phyloP scores from a whole-genome alignment of 2,113 vertebrate species.

The Microtus ochrogaster region DNA sequence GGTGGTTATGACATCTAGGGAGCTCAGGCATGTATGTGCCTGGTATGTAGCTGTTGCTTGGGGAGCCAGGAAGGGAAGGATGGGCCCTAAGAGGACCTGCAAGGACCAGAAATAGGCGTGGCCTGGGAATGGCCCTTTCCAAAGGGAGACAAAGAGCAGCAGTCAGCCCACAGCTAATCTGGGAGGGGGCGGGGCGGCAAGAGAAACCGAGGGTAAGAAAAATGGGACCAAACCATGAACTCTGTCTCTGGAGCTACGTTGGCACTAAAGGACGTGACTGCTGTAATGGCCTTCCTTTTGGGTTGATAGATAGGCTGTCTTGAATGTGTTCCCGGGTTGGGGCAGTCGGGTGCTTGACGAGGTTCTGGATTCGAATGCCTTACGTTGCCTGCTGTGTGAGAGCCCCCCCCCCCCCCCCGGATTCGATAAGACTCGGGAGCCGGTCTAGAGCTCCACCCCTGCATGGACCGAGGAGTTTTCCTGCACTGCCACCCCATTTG shows the following conservation, averaged over 20 bases:
- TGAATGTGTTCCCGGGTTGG: neutral
- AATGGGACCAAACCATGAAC: neutral
- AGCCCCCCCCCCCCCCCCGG: neutral
- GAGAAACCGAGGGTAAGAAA: neutral
- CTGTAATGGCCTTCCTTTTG: accelerated
- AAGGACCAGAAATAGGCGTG: neutral
- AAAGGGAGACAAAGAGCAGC: neutral
- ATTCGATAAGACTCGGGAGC: neutral
- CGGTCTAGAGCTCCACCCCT: neutral
- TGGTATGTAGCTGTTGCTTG: neutral
- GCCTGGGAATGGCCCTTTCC: neutral
- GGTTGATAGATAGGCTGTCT: neutral
- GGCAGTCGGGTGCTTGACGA: neutral
- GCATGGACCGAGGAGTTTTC: too few species aligned
- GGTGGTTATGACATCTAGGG: neutral
- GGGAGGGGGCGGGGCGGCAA: neutral
- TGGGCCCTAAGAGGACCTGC: neutral
- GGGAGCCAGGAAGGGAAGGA: neutral
- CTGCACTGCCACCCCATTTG: neutral
- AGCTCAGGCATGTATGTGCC: neutral
- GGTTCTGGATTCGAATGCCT: neutral
- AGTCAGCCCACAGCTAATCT: neutral
- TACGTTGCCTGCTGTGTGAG: neutral
- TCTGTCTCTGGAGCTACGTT: neutral
- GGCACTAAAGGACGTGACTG: neutral